A percentile compares a stretch with the other conserved stretches of the same genome.
Conservation (phyloP, 2,888 invertebrate species). For the Leptopterna dolabrata region DNA sequence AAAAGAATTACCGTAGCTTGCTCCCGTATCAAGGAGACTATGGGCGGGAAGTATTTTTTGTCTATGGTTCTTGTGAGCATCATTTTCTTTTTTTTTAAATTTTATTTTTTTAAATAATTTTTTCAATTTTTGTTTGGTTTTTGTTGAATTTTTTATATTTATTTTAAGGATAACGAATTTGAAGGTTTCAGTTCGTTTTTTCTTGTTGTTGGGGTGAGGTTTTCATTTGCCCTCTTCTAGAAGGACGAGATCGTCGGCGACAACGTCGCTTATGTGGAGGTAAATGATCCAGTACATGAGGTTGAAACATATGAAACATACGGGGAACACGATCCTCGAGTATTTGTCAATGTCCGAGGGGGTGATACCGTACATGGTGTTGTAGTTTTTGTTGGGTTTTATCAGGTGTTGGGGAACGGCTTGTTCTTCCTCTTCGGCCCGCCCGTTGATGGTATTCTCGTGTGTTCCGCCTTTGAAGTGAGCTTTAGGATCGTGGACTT, state of each 20-base stretch:
- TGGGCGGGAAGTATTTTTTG: slow-evolving; percentile 52
- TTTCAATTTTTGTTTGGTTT: neutral
- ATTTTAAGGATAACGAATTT: neutral
- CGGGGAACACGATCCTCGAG: slow-evolving; percentile 97
- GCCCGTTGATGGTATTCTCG: slow-evolving; percentile 90
- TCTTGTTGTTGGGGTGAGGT: neutral
- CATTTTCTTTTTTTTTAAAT: slow-evolving; percentile 17
- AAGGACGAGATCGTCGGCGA: slow-evolving; percentile 91
- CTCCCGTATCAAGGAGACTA: slow-evolving; percentile 19
- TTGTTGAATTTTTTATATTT: neutral
- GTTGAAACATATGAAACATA: slow-evolving; percentile 98
- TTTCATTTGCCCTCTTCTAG: slow-evolving; percentile 76
- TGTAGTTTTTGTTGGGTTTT: slow-evolving; percentile 91
- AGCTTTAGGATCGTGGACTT: slow-evolving; percentile 93
- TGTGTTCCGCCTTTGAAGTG: slow-evolving; percentile 92
- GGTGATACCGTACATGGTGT: slow-evolving; percentile 90
- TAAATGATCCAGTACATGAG: slow-evolving; percentile 98
- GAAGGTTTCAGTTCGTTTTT: neutral
- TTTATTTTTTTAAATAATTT: neutral
- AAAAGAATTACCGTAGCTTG: slow-evolving; percentile 28
- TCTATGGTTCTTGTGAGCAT: slow-evolving; percentile 48
- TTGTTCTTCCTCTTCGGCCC: slow-evolving; percentile 74
- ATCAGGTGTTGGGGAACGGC: slow-evolving; percentile 79
- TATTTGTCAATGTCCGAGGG: slow-evolving; percentile 99
- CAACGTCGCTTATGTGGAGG: slow-evolving; percentile 94